Evolutionary conservation across 1,140 invertebrate genomes (phyloP).

Genomic region (Drosophila mojavensis): DNA sequence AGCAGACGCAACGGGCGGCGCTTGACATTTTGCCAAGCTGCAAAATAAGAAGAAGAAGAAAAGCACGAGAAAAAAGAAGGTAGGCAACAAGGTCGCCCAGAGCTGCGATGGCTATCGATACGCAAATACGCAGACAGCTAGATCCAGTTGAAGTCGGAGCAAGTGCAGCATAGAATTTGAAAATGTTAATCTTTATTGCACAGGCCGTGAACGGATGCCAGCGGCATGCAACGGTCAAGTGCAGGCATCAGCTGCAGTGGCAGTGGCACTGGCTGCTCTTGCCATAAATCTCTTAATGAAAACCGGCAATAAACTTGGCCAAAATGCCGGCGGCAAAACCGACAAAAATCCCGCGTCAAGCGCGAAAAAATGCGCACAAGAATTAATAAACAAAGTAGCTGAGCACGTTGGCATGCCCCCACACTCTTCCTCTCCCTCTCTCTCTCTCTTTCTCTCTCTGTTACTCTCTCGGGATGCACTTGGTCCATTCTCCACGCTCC

Average conservation of each 20-base stretch:
- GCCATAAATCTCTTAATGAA: constrained; percentile 83
- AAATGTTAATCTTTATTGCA: constrained; percentile 67
- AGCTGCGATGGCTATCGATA: constrained; percentile 68
- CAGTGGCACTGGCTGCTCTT: background rate
- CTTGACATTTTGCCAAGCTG: constrained; percentile 73
- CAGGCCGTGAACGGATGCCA: constrained; percentile 64
- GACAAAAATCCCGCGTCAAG: constrained; percentile 56
- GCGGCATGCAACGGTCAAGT: constrained; percentile 71
- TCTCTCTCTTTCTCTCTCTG: background rate
- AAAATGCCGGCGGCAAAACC: constrained; percentile 56
- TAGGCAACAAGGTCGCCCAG: constrained; percentile 70
- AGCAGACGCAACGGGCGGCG: constrained; percentile 41
- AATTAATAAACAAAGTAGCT: constrained; percentile 82
- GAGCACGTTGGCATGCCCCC: constrained; percentile 71
- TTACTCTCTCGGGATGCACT: constrained; percentile 35
- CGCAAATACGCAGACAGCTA: constrained; percentile 39
- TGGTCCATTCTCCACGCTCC: constrained; percentile 24
- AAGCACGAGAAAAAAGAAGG: too few relatives aligned
- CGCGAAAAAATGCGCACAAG: constrained; percentile 81
- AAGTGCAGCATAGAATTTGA: constrained; percentile 71
- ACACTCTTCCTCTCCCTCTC: constrained; percentile 10
- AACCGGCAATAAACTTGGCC: constrained; percentile 81
- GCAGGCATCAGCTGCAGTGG: constrained; percentile 58
- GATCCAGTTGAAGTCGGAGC: constrained; percentile 29
- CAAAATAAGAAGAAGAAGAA: constrained; percentile 26